Percentiles rank a stretch among this genome's conserved stretches.
phyloP scores from a whole-genome alignment of 2,888 invertebrate species.

The Eilema griseolum region DNA sequence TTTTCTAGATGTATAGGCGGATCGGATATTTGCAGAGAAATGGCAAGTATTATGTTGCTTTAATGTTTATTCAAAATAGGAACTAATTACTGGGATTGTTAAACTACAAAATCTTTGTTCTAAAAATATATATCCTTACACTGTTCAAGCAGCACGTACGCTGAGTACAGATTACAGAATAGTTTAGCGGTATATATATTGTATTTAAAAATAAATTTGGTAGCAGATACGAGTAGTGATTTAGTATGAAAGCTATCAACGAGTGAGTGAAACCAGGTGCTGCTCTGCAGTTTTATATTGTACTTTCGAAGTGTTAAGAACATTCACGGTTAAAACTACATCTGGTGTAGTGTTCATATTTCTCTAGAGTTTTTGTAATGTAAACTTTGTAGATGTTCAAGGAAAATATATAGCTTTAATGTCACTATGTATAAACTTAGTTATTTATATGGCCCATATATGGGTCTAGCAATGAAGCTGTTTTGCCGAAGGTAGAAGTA shows the following conservation, averaged over 20 bases:
- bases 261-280: conserved; percentile 79
- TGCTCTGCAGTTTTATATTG: conserved; percentile 48
- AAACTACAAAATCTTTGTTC: not conserved
- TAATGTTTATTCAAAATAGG: not conserved
- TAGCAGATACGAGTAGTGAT: conserved; percentile 68
- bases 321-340: conserved; percentile 21
- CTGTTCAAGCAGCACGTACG: not conserved
- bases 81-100: not conserved
- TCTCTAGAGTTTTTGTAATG: not conserved
- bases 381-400: not conserved
- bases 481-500: not conserved
- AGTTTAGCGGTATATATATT: conserved; percentile 43
- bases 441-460: not conserved
- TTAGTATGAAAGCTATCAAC: conserved; percentile 72
- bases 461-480: not conserved
- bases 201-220: conserved; percentile 70
- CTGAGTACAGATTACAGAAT: conserved; percentile 14
- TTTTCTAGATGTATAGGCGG: not conserved
- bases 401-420: not conserved
- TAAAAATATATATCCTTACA: not conserved
- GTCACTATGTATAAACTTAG: not conserved
- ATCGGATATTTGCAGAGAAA: not conserved
- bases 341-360: conserved; percentile 12
- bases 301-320: conserved; percentile 31
- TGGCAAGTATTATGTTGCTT: not conserved